Percentiles rank a stretch among this genome's conserved stretches.
Evolutionary conservation across 92 coral and sea anemone genomes (phyloP).

Genomic region (Desmophyllum pertusum): DNA sequence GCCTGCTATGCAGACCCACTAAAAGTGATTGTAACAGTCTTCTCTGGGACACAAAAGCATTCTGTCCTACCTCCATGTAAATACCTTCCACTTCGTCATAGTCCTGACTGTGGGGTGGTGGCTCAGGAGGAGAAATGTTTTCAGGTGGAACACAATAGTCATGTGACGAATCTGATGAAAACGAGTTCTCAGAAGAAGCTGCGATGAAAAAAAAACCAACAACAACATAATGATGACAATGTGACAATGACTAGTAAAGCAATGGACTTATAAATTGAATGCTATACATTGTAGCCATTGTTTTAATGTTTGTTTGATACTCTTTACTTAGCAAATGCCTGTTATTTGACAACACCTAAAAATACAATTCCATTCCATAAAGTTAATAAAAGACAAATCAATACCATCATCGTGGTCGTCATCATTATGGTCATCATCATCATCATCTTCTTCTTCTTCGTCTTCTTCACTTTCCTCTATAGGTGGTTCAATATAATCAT

Average conservation of each 20-base stretch:
- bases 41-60: no score
- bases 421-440: no score
- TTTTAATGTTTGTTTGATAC: not conserved
- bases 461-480: not conserved
- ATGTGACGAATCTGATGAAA: constrained; percentile 44
- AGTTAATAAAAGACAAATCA: not conserved
- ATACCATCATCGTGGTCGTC: constrained; percentile 19
- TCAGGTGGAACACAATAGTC: constrained; percentile 56
- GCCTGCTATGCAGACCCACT: no score
- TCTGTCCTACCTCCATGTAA: constrained; percentile 22
- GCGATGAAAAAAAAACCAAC: not conserved
- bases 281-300: no score
- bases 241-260: not conserved
- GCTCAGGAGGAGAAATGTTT: constrained; percentile 33
- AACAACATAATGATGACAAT: not conserved
- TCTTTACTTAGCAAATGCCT: not conserved
- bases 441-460: not conserved
- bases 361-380: no score
- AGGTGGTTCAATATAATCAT: constrained; percentile 28
- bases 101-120: not conserved
- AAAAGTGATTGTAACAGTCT: no score
- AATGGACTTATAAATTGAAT: not conserved
- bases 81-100: constrained; percentile 14
- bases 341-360: not conserved
- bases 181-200: constrained; percentile 47